Conservation (phyloP, 2,888 invertebrate species). For the Oasisia sp. region DNA sequence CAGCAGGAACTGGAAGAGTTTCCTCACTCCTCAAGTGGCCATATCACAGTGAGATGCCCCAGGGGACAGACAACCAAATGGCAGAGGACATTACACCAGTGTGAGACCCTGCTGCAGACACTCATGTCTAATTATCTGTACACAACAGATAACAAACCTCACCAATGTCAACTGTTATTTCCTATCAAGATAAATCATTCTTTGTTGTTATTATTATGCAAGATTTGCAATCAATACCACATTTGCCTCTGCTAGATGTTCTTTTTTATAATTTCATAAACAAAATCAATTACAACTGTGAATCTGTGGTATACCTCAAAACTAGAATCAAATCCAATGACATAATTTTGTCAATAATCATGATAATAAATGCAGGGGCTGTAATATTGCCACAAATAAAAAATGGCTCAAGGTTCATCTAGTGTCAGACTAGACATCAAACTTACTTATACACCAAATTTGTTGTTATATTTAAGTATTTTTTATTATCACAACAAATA, state of each 20-base stretch:
- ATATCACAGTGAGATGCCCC: not conserved
- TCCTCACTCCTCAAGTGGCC: not conserved
- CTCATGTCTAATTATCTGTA: not conserved
- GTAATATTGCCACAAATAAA: no score
- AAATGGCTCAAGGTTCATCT: no score
- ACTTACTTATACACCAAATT: no score
- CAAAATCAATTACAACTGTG: no score
- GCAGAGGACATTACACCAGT: not conserved
- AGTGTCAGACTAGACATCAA: no score
- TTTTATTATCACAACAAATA: no score
- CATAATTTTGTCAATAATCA: no score
- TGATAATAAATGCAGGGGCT: no score
- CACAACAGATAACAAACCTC: constrained; percentile 9
- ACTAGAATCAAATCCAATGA: no score
- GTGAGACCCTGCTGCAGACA: not conserved
- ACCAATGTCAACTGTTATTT: not conserved
- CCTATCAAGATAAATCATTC: not conserved
- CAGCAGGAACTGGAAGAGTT: not conserved
- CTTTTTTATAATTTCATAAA: no score
- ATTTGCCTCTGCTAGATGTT: not conserved
- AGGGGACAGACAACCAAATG: not conserved
- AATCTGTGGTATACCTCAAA: no score
- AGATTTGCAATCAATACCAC: not conserved
- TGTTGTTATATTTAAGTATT: no score
- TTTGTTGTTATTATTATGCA: not conserved